Percentiles rank a stretch among this genome's conserved stretches.
Evolutionary conservation across 2,113 vertebrate species (phyloP).

Genomic region (Oceanodroma tethys): DNA sequence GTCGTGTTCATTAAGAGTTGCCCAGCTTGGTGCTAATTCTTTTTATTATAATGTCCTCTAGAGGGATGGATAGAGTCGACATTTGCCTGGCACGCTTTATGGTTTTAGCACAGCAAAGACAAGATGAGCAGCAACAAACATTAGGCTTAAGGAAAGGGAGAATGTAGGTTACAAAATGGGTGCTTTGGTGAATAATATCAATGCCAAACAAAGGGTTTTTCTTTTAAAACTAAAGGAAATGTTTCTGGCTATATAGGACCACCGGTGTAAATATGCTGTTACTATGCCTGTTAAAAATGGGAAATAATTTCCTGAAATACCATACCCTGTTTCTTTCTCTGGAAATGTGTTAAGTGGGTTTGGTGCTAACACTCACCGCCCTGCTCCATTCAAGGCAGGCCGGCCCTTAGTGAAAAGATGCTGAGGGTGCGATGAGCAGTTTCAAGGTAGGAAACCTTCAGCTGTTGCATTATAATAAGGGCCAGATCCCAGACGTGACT

Average conservation of each 20-base stretch:
- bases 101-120: neutral
- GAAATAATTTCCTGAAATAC: neutral
- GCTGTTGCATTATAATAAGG: neutral
- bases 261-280: neutral
- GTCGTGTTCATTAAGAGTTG: neutral
- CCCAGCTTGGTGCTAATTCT: neutral
- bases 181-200: neutral
- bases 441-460: neutral
- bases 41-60: neutral
- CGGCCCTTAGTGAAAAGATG: neutral
- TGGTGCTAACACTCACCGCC: neutral
- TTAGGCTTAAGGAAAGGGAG: neutral
- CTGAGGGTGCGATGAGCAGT: neutral
- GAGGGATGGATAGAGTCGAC: neutral
- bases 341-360: neutral
- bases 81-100: neutral
- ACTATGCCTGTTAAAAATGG: neutral
- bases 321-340: neutral
- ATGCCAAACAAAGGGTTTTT: neutral
- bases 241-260: neutral
- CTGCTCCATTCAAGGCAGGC: neutral
- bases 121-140: neutral
- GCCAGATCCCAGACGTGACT: neutral
- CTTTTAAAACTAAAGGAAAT: neutral
- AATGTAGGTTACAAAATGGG: neutral